Base-by-base conservation (phyloP, 92 coral and sea anemone genomes). In the Actinernus sp. region DNA sequence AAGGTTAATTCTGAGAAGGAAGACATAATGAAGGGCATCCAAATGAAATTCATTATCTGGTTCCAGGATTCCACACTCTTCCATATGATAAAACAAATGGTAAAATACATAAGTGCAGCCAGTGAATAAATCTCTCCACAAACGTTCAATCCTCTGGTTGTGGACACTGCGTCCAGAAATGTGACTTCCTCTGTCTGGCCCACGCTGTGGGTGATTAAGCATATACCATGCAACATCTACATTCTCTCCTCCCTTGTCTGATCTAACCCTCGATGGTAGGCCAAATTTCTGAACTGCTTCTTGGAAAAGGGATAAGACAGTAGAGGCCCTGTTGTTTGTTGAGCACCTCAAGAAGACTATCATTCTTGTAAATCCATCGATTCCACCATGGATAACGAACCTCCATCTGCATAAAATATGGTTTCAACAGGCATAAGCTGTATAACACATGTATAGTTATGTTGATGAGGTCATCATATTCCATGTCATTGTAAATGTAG, bases 201-300 rank as follows among this genome's bases (percentile, higher is more conserved):
- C 77, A 61, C 54, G 73, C 3, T 34, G 4, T 36, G 52, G 68
- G 31, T 71, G 71, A 24, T 21, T 28, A 2, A 61, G 23, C 79
- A 71, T 71, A 44, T 40, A 71, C 71, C 53, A 30, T 7, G 79
- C 73, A 58, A 71, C 43, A 19, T 38, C 79, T 0, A 71, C 40
- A 26, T 71, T 71, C 34, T 71, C 79, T 17, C 59, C 59, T 38
- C 79, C 79, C n/a, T n/a, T n/a, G n/a, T n/a, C n/a, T n/a, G n/a
- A n/a, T n/a, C n/a, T n/a, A n/a, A n/a, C n/a, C n/a, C 28, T 57
- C 58, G 55, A 49, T 20, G 55, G 55, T 16, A 49, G 55, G 12
- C 76, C 84, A 66, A 50, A 77, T 16, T 60, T 45, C 45, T 65
- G 41, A 34, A 77, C 68, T 63, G 84, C 84, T 12, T 60, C 26